phyloP scores from a whole-genome alignment of 2,888 invertebrate genomes.

The Harmothoe impar region DNA sequence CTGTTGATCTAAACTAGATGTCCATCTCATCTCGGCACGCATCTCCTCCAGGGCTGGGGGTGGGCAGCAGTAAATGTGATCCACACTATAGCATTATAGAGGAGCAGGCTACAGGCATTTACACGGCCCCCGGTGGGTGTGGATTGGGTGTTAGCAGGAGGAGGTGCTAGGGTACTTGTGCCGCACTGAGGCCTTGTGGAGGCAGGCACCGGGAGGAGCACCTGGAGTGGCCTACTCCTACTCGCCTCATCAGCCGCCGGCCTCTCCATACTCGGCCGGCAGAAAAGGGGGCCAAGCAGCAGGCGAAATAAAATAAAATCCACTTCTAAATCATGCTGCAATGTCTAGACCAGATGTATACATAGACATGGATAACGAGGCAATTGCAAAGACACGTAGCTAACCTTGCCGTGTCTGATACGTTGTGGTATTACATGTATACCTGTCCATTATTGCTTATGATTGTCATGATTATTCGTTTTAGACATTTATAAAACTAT shows the following conservation, averaged over 20 bases:
- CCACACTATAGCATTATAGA: conserved; percentile 52
- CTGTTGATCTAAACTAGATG: conserved; percentile 58
- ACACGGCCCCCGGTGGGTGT: conserved; percentile 13
- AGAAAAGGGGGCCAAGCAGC: conserved; percentile 10
- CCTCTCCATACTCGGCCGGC: neutral
- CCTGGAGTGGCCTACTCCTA: conserved; percentile 50
- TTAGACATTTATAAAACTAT: no score
- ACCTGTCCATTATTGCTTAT: neutral
- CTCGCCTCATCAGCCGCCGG: conserved; percentile 55
- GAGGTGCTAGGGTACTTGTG: conserved; percentile 55
- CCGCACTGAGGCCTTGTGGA: conserved; percentile 29
- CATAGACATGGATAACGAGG: no score
- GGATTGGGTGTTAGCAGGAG: conserved; percentile 51
- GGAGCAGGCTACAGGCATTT: conserved; percentile 46
- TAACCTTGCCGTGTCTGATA: no score
- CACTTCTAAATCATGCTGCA: no score
- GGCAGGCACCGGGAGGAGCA: conserved; percentile 42
- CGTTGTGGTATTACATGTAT: neutral
- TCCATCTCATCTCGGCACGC: conserved; percentile 35
- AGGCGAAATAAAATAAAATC: neutral
- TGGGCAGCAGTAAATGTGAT: conserved; percentile 33
- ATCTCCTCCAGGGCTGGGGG: neutral
- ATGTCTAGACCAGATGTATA: no score
- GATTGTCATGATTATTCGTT: no score
- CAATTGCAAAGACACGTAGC: no score